Conservation (phyloP, 2,797 vertebrate genomes). For the Oreochromis mossambicus region DNA sequence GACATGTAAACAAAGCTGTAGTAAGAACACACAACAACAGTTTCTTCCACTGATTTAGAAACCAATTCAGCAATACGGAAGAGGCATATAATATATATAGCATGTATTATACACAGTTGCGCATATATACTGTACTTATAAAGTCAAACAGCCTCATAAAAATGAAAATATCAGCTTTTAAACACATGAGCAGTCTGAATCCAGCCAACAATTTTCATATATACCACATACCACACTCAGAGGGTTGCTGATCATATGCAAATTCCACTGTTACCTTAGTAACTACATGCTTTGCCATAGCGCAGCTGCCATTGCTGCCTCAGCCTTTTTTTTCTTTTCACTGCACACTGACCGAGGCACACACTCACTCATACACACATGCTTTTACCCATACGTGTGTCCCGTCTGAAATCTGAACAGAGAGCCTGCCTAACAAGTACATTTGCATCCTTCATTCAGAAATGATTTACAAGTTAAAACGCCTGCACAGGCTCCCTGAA, state of each 20-base stretch:
- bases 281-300: not conserved
- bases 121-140: not conserved
- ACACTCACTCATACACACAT: not conserved
- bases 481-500: not conserved
- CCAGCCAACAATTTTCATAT: not conserved
- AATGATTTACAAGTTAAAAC: slow-evolving; percentile 68
- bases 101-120: not conserved
- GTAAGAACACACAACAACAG: not conserved
- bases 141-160: not conserved
- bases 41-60: not conserved
- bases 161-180: not conserved
- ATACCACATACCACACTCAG: not conserved
- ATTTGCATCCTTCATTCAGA: slow-evolving; percentile 60
- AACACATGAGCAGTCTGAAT: not conserved
- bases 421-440: not conserved
- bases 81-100: not conserved
- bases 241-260: not conserved
- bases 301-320: not conserved
- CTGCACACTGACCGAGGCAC: not conserved
- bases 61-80: not conserved
- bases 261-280: not conserved
- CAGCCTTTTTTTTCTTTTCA: not conserved
- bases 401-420: slow-evolving; percentile 22
- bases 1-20: not conserved
- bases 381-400: not conserved